phyloP scores from a whole-genome alignment of 2,113 vertebrate genomes.

The Sapajus apella region DNA sequence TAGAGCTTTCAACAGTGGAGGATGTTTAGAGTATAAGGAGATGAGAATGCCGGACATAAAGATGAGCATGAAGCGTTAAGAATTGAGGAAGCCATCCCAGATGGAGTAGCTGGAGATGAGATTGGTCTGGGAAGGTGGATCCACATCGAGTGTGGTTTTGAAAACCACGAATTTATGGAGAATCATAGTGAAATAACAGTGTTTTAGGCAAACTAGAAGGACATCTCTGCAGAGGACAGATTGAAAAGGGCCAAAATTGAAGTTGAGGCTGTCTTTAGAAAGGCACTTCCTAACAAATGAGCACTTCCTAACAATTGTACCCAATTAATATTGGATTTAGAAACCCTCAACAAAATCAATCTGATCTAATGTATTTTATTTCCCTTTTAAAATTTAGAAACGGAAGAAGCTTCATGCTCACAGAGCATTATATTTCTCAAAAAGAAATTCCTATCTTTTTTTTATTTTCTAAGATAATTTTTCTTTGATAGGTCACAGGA shows the following conservation, averaged over 20 bases:
- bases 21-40: background rate
- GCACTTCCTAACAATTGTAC: background rate
- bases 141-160: background rate
- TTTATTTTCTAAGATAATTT: conserved; percentile 39
- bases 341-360: background rate
- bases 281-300: background rate
- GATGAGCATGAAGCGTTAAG: background rate
- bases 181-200: background rate
- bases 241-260: background rate
- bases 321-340: background rate
- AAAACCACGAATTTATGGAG: background rate
- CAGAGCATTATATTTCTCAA: background rate
- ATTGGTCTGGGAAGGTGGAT: background rate
- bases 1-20: background rate
- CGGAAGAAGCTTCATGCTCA: background rate
- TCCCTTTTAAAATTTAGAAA: conserved; percentile 22
- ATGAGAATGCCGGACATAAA: background rate
- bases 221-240: background rate
- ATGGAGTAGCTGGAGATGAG: background rate
- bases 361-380: background rate
- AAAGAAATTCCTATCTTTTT: background rate
- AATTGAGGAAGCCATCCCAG: background rate
- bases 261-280: background rate
- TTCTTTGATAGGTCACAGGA: background rate
- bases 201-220: background rate